Evolutionary conservation across 2,888 invertebrate species (phyloP), one percentile per base, ranked within the genome.

Genomic region (Hecatera dysodea): DNA sequence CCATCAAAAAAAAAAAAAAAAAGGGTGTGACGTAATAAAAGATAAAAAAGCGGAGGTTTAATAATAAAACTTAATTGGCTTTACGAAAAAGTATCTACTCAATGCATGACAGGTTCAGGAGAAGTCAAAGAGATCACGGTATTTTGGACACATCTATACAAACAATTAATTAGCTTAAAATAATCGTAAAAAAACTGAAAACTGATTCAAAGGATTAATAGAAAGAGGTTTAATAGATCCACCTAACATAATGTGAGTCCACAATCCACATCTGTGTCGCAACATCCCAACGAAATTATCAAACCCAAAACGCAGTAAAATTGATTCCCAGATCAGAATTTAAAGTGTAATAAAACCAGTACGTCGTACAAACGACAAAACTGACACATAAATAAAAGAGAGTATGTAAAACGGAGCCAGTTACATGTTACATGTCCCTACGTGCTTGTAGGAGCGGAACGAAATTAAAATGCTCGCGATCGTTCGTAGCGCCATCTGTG

Each of bases 391-490:
- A 82, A 85, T 78, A 82, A 82, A 83, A 77, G 66, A 71, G 53
- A 67, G 55, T 64, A 78, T 78, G 75, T 70, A 75, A 65, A 74
- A 82, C 67, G 62, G 64, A 74, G 61, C 77, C 85, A 80, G 82
- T 73, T 67, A 75, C 76, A 83, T 72, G 82, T 73, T 67, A 75
- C 76, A 83, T 72, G 78, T 82, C 80, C 75, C 80, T 85, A 74
- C 78, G 84, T 81, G 86, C 83, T 72, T 79, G 76, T 75, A 78
- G 39, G 67, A 77, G 80, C 67, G 67, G 75, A 80, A 83, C 76
- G 82, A 76, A 86, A 88, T 88, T 88, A 88, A 86, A 86, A 86
- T 86, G 83, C 80, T 69, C 69, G 84, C 80, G 78, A 80, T 66
- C 72, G 75, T 69, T 62, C 56, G 52, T 61, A 67, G 55, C 72